A percentile compares a stretch with the other conserved stretches of the same genome.
Evolutionary conservation across 2,888 invertebrate genomes (phyloP).

Genomic region (Parnassius apollo): DNA sequence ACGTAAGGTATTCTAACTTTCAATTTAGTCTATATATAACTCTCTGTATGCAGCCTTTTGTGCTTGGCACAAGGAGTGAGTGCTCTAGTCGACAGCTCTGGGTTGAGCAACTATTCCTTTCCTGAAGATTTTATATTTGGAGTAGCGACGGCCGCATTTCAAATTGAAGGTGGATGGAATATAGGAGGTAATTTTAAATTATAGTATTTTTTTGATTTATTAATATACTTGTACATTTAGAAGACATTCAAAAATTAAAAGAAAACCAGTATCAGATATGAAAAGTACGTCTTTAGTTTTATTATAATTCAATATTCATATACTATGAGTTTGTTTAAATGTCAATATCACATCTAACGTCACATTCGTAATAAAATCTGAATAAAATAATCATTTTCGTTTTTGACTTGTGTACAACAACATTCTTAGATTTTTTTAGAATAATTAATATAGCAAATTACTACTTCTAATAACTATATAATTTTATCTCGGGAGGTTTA

Average conservation of each 20-base stretch:
- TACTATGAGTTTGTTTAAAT: too few species aligned
- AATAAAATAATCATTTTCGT: too few species aligned
- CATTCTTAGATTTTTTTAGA: too few species aligned
- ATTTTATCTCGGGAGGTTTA: too few species aligned
- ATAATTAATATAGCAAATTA: too few species aligned
- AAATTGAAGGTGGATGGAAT: conserved; percentile 83
- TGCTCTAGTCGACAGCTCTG: conserved; percentile 41
- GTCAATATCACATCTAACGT: too few species aligned
- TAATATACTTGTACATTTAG: background rate
- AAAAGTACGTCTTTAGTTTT: too few species aligned
- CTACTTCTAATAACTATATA: too few species aligned
- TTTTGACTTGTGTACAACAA: too few species aligned
- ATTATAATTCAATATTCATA: too few species aligned
- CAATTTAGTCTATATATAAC: conserved; percentile 1
- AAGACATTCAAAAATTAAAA: background rate
- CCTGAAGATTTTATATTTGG: conserved; percentile 82
- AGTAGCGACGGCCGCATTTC: conserved; percentile 82
- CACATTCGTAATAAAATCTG: too few species aligned
- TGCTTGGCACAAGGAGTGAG: conserved; percentile 48
- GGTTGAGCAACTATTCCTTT: conserved; percentile 70
- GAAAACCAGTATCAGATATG: background rate
- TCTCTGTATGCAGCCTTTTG: conserved; percentile 48
- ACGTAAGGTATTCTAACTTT: background rate
- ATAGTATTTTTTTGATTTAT: conserved; percentile 6
- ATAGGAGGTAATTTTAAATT: conserved; percentile 55